phyloP scores from a whole-genome alignment of 2,113 vertebrate species.

The Xiphophorus couchianus region DNA sequence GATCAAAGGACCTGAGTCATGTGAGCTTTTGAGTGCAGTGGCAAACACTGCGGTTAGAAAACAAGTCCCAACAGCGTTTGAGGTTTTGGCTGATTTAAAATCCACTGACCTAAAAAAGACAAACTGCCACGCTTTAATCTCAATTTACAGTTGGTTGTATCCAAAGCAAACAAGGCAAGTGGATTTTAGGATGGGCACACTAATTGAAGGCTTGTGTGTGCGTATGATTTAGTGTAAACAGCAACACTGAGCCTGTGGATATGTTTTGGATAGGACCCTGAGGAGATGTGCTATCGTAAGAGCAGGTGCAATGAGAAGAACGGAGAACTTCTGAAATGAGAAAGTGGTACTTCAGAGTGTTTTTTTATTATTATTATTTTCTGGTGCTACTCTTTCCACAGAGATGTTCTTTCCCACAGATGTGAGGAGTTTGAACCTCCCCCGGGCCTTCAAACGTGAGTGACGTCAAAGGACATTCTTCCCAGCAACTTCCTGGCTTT shows the following conservation, averaged over 20 bases:
- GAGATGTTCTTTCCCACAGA: not conserved
- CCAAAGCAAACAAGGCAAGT: constrained; percentile 46
- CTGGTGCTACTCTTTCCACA: not conserved
- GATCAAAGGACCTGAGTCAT: constrained; percentile 36
- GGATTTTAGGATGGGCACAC: not conserved
- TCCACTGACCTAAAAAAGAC: constrained; percentile 1
- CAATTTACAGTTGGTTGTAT: constrained; percentile 25
- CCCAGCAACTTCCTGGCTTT: constrained; percentile 61
- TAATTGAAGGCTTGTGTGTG: constrained; percentile 7
- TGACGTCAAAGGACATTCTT: constrained; percentile 57
- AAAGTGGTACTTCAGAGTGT: not conserved
- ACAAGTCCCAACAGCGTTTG: constrained; percentile 6
- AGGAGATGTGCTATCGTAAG: constrained; percentile 9
- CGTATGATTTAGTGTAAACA: constrained; percentile 9
- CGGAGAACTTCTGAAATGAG: not conserved
- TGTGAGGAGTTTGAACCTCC: constrained; percentile 30
- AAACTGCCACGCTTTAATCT: constrained; percentile 20
- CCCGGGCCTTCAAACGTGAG: constrained; percentile 28
- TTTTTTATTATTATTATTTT: not conserved
- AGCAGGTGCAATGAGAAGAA: constrained; percentile 16
- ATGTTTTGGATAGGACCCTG: constrained; percentile 3
- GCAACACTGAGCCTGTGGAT: not conserved
- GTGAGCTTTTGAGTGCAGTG: constrained; percentile 1
- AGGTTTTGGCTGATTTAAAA: constrained; percentile 29
- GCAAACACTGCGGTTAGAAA: constrained; percentile 30